Base-by-base conservation (phyloP, 1,140 invertebrate genomes). In the Drosophila bocki region DNA sequence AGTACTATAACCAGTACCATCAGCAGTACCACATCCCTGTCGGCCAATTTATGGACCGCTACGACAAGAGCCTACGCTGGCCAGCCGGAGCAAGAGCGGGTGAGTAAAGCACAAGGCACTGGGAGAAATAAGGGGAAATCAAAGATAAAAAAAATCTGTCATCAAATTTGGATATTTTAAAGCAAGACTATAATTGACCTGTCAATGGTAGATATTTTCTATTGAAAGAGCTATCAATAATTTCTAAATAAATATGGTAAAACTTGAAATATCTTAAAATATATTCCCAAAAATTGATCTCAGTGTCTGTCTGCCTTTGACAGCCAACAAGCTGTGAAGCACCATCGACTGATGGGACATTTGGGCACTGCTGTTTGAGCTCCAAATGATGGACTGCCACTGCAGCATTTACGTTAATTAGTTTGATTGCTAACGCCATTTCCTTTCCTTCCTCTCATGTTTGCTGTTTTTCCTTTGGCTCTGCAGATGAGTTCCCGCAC, bases 1-100 rank as follows among this genome's bases (percentile, higher is more conserved):
- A 82, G 42, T 82, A 78, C 64, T 88, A 78, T 62, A 88, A 79
- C 64, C 83, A 91, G 45, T 91, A 91, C 68, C 91, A 90, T 22
- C 72, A 80, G 26, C 91, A 92, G 75, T 92, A 78, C 44, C 91
- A 92, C n/a, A 59, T 91, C 56, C 91, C 91, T 12, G 26, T 72
- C 11, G 54, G 68, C 53, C 83, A 88, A 74, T 79, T 81, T 69
- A 79, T 88, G 37, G 91, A 92, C 64, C 91, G 91, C 42, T 92
- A 92, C 26, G 91, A 92, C 78, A 92, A 92, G 62, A 92, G 91
- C 56, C 75, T 92, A 39, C 88, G 91, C 33, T 87, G 91, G 80
- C 75, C 75, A 39, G 87, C 80, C 8, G 91, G 91, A 17, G 78
- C 77, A 8, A 76, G 91, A 33, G 80, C 80, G 26, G 81, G 86